A percentile compares a stretch with the other conserved stretches of the same genome.
Conservation (phyloP, 2,888 invertebrate species). For the Rotaria macrura region DNA sequence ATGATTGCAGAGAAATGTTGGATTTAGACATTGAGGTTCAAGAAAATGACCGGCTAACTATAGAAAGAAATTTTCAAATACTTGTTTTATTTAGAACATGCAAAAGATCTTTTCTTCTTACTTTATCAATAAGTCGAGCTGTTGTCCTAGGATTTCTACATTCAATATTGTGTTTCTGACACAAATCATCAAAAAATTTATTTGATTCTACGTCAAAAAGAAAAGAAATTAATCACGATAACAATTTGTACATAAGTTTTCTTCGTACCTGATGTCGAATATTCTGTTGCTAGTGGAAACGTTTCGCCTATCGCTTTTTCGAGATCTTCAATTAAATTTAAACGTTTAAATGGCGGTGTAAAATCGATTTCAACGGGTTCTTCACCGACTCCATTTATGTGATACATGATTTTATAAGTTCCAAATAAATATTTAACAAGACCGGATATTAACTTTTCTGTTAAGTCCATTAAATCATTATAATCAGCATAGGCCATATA, state of each 20-base stretch:
- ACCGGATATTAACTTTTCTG: conserved; percentile 77
- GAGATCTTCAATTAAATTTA: conserved; percentile 79
- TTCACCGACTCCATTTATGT: conserved; percentile 61
- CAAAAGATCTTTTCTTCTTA: conserved; percentile 37
- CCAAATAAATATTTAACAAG: conserved; percentile 88
- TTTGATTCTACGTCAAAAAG: conserved; percentile 35
- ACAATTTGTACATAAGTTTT: background rate
- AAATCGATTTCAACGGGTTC: conserved; percentile 79
- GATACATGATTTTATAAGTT: conserved; percentile 76
- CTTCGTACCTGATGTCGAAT: background rate
- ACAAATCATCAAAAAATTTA: conserved; percentile 67
- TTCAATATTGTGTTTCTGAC: conserved; percentile 73
- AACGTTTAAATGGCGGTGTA: conserved; percentile 83
- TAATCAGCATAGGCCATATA: conserved; percentile 99
- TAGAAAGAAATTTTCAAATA: background rate
- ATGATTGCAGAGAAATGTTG: conserved; percentile 89
- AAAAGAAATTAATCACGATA: background rate
- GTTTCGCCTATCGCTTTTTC: conserved; percentile 62
- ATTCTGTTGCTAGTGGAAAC: conserved; percentile 48
- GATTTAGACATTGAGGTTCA: conserved; percentile 85
- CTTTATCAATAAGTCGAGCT: conserved; percentile 83
- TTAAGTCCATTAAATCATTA: conserved; percentile 79
- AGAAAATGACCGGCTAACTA: conserved; percentile 85
- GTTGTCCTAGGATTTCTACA: conserved; percentile 84
- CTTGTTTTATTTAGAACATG: too few species aligned